Evolutionary conservation across 1,140 invertebrate genomes (phyloP).

Genomic region (Armadillidium nasatum): DNA sequence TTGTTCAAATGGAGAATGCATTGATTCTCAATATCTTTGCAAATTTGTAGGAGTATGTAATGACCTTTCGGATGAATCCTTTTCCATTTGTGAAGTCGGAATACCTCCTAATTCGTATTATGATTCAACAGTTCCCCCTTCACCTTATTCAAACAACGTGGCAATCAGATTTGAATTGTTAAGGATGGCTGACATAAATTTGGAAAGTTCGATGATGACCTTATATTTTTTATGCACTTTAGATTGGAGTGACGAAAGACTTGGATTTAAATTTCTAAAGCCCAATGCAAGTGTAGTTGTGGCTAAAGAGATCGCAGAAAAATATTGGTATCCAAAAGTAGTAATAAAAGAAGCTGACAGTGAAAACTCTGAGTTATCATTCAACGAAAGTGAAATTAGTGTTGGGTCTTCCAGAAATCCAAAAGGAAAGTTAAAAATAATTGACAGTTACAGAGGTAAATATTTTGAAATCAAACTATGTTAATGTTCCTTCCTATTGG

Average conservation of each 20-base stretch:
- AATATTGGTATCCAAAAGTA: background rate
- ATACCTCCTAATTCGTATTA: background rate
- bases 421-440: background rate
- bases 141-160: background rate
- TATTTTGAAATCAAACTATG: no score
- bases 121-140: background rate
- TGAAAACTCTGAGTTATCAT: background rate
- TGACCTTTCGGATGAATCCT: background rate
- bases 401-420: background rate
- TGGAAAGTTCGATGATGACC: background rate
- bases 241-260: background rate
- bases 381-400: background rate
- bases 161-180: background rate
- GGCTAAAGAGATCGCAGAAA: background rate
- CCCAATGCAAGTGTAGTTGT: background rate
- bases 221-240: background rate
- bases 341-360: background rate
- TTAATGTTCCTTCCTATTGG: no score
- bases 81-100: background rate
- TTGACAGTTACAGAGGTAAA: background rate
- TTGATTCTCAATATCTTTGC: background rate
- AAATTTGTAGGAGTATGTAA: background rate
- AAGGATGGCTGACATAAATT: background rate
- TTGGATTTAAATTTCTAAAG: background rate
- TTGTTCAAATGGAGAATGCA: background rate